Percentiles rank a stretch among this genome's conserved stretches.
phyloP scores from a whole-genome alignment of 2,113 vertebrate genomes.

The Brachionichthys hirsutus region DNA sequence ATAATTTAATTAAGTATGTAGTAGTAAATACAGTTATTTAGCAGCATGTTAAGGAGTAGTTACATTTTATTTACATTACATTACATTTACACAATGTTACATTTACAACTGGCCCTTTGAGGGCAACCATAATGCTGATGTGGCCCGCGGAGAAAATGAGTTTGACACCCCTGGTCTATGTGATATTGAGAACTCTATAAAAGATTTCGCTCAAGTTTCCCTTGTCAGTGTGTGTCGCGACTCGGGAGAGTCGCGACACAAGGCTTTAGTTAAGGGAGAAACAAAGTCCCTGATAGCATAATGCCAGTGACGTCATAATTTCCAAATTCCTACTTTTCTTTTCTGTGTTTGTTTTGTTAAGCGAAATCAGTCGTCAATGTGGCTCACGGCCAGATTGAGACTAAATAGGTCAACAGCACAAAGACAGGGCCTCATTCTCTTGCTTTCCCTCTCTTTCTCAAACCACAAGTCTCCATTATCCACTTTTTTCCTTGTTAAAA shows the following conservation, averaged over 20 bases:
- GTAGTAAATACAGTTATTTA: too few species aligned
- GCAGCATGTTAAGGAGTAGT: too few species aligned
- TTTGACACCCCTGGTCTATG: too few species aligned
- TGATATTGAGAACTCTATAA: slow-evolving; percentile 79
- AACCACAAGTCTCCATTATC: slow-evolving; percentile 36
- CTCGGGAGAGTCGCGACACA: slow-evolving; percentile 28
- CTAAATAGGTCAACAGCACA: slow-evolving; percentile 59
- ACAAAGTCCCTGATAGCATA: slow-evolving; percentile 34
- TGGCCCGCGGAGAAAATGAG: too few species aligned
- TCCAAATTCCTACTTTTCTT: slow-evolving; percentile 61
- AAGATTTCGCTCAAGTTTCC: slow-evolving; percentile 71
- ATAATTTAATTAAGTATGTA: too few species aligned
- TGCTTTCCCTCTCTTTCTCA: slow-evolving; percentile 35
- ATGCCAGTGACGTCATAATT: slow-evolving; percentile 57
- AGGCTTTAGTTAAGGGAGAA: slow-evolving; percentile 31
- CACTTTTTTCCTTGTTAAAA: slow-evolving; percentile 11
- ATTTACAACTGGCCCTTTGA: too few species aligned
- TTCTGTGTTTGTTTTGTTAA: slow-evolving; percentile 60
- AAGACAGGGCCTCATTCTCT: slow-evolving; percentile 52
- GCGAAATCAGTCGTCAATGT: slow-evolving; percentile 58
- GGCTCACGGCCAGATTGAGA: slow-evolving; percentile 50
- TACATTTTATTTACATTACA: too few species aligned
- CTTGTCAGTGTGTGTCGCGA: slow-evolving; percentile 71
- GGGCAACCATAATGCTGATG: too few species aligned
- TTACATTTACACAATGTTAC: too few species aligned